Base-by-base conservation (phyloP, 2,113 vertebrate species). In the Gadus macrocephalus region DNA sequence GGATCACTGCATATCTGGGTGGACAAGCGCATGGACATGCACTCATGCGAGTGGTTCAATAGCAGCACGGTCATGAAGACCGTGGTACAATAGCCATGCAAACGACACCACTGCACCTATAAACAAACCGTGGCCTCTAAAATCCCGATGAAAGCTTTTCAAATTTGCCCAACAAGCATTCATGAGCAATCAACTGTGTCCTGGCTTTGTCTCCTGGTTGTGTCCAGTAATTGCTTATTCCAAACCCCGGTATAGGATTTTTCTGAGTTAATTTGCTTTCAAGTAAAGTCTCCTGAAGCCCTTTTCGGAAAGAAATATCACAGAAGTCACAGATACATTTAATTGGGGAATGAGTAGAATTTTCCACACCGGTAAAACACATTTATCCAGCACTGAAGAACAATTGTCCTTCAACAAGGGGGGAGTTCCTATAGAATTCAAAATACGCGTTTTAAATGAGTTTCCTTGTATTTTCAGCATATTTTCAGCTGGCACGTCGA, bases 131-230 rank as follows among this genome's bases (percentile, higher is more conserved):
- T 67, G 60, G 49, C n/a, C 59, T 64, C 49, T 0, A 15, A 74
- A 53, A 76, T 70, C 64, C 15, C 0, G 14, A 42, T 65, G 62
- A 42, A 63, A 70, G 64, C 53, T 71, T 74, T 78, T 75, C 16
- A 60, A 61, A 74, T 78, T 64, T 74, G 66, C 71, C 67, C 64
- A 74, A 71, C 25, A 62, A 68, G 62, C 70, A 75, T 83, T 84
- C 31, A 74, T 5, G 8, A 73, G 82, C 71, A 83, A 76, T 83
- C 70, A 77, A 5, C 64, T 76, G 75, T 70, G 77, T 22, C 68
- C 61, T 59, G 53, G 71, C 70, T 85, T 80, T 77, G 66, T 76
- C 68, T 75, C 55, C 53, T 81, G 66, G 56, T 19, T 28, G 53
- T 64, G 22, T 68, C 67, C 53, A 74, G 60, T 62, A 70, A 69